Conservation (phyloP, 2,113 vertebrate genomes). For the Festucalex cinctus region DNA sequence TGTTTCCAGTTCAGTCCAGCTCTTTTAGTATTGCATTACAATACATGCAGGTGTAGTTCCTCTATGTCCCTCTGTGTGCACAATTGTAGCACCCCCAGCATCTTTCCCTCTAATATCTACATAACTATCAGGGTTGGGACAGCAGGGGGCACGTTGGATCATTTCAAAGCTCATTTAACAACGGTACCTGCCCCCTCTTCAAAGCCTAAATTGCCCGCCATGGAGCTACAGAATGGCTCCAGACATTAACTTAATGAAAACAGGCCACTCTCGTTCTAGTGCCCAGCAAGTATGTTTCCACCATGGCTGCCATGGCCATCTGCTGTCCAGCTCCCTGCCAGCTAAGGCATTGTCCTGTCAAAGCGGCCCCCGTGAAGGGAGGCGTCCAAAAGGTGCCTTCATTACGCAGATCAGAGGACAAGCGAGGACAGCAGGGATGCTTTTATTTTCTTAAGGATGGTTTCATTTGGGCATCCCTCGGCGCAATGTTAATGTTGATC, state of each 20-base stretch:
- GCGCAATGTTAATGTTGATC: constrained; percentile 43
- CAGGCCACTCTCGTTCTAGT: constrained; percentile 69
- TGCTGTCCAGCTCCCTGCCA: constrained; percentile 71
- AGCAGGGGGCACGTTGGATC: constrained; percentile 65
- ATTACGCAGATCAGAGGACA: constrained; percentile 53
- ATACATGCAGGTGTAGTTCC: background rate
- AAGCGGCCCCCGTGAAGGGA: constrained; percentile 49
- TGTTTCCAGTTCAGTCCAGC: background rate
- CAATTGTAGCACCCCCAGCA: constrained; percentile 36
- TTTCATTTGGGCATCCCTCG: constrained; percentile 27
- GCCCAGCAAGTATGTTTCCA: constrained; percentile 54
- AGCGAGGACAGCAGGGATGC: constrained; percentile 43
- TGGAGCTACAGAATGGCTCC: constrained; percentile 63
- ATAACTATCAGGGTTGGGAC: constrained; percentile 48
- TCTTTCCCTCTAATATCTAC: constrained; percentile 33
- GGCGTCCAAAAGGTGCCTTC: constrained; percentile 49
- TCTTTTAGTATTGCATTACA: constrained; percentile 10
- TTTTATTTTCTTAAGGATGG: constrained; percentile 4
- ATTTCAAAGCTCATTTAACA: constrained; percentile 77
- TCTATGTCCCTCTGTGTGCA: constrained; percentile 18
- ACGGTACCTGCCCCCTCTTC: constrained; percentile 61
- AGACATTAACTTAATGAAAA: constrained; percentile 81
- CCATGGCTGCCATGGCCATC: constrained; percentile 66
- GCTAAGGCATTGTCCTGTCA: constrained; percentile 69
- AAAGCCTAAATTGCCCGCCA: constrained; percentile 67